Evolutionary conservation across 2,113 vertebrate species (phyloP), one percentile per base, ranked within the genome.

Genomic region (Okapia johnstoni): DNA sequence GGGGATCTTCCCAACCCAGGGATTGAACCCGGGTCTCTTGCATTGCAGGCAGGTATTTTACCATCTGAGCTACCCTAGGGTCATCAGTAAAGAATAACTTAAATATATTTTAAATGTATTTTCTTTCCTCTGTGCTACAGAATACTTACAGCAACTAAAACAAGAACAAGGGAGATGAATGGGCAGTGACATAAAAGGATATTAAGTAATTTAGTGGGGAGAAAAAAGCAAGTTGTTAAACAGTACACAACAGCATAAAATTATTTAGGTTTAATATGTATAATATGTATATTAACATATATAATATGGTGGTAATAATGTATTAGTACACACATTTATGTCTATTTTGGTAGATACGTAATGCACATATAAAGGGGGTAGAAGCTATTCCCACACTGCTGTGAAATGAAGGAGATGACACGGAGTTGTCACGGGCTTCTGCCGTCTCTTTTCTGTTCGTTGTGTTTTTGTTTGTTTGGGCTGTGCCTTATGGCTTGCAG

Each of bases 41-140:
- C 21, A 73, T 73, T 40, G 5, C 19, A 40, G 36, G 36, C 11
- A 73, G 66, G 25, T 25, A 5, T 40, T 73, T 40, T 40, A 40
- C 66, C 11, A 0, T 73, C 36, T 73, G n/a, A 73, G 19, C 66
- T 40, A 73, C 17, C 79, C 7, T 63, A 43, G 73, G 46, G 16
- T 80, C 28, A 80, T 52, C 77, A 52, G 28, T 43, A 46, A 30
- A 88, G 28, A 36, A 79, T 28, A 84, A 21, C 15, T 52, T 93
- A 73, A 96, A 61, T 85, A 48, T 57, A 90, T 90, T 93, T 96
- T 33, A 23, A 89, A 25, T 89, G 43, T 40, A 85, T 85, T 96
- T 96, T 79, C 13, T 73, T 57, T 77, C 30, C 7, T 96, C 77
- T 88, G 10, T 63, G 19, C 25, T 61, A 40, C 30, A 28, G 46